Evolutionary conservation across 2,113 vertebrate species (phyloP).

Genomic region (Oncorhynchus kisutch): DNA sequence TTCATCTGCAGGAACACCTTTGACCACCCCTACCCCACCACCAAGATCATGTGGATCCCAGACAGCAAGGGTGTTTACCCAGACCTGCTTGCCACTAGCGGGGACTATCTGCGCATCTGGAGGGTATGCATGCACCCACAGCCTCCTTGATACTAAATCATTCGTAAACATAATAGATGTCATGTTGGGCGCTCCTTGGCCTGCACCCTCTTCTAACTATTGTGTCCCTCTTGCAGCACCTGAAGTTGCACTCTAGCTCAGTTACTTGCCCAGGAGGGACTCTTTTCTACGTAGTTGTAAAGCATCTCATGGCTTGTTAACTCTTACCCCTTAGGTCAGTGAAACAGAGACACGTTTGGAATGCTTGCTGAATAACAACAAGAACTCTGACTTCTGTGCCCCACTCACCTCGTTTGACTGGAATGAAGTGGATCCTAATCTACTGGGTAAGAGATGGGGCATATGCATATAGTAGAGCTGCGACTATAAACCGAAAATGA

Average conservation of each 20-base stretch:
- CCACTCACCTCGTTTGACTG: constrained; percentile 98
- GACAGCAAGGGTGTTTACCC: constrained; percentile 98
- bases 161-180: too few relatives aligned
- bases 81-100: constrained; percentile 94
- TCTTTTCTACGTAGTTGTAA: background rate
- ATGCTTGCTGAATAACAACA: constrained; percentile 98
- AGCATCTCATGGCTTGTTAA: background rate
- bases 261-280: too few relatives aligned
- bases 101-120: constrained; percentile 97
- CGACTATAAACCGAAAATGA: too few relatives aligned
- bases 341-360: constrained; percentile 97
- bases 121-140: constrained; percentile 74
- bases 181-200: too few relatives aligned
- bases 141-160: background rate
- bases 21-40: constrained; percentile 96
- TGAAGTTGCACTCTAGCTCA: too few relatives aligned
- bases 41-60: constrained; percentile 99
- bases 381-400: constrained; percentile 98
- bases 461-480: too few relatives aligned
- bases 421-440: constrained; percentile 98
- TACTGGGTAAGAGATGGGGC: constrained; percentile 82
- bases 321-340: constrained; percentile 78
- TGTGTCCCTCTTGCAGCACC: too few relatives aligned
- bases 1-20: constrained; percentile 97
- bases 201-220: too few relatives aligned